Evolutionary conservation across 2,888 invertebrate species (phyloP).

Genomic region (Apamea epomidion): DNA sequence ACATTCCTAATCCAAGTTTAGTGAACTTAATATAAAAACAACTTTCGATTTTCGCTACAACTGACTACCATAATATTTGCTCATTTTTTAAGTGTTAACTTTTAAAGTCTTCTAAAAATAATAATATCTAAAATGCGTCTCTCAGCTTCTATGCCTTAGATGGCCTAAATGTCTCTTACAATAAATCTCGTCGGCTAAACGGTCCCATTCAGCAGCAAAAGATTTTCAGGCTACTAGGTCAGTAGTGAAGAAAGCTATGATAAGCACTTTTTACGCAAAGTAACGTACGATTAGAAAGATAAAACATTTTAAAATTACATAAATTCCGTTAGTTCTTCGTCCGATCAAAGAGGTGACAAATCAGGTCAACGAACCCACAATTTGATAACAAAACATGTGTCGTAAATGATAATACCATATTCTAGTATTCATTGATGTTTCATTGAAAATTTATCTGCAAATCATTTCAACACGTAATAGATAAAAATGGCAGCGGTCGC

Average conservation of each 20-base stretch:
- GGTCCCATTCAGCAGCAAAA: not conserved
- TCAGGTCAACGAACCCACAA: slow-evolving; percentile 41
- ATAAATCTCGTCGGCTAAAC: not conserved
- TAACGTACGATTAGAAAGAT: slow-evolving; percentile 23
- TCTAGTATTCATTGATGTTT: slow-evolving; percentile 21
- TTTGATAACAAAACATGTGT: slow-evolving; percentile 29
- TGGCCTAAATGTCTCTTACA: not conserved
- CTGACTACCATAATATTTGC: not conserved
- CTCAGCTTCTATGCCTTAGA: not conserved
- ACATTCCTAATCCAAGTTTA: slow-evolving; percentile 11
- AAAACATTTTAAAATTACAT: slow-evolving; percentile 29
- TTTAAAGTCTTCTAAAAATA: not conserved
- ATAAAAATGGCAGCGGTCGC: slow-evolving; percentile 43
- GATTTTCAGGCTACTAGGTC: slow-evolving; percentile 25
- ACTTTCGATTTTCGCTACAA: slow-evolving; percentile 29
- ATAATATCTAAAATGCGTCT: not conserved
- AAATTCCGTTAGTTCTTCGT: slow-evolving; percentile 1
- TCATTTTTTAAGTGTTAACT: not conserved
- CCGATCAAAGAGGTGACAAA: slow-evolving; percentile 10
- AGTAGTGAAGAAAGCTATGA: slow-evolving; percentile 29
- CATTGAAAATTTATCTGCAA: slow-evolving; percentile 50
- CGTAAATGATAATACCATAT: slow-evolving; percentile 39
- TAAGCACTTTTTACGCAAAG: slow-evolving; percentile 5
- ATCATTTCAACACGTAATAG: slow-evolving; percentile 54
- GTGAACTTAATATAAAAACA: slow-evolving; percentile 8